Evolutionary conservation across 1,140 invertebrate species (phyloP).

Genomic region (Ceratina calcarata): DNA sequence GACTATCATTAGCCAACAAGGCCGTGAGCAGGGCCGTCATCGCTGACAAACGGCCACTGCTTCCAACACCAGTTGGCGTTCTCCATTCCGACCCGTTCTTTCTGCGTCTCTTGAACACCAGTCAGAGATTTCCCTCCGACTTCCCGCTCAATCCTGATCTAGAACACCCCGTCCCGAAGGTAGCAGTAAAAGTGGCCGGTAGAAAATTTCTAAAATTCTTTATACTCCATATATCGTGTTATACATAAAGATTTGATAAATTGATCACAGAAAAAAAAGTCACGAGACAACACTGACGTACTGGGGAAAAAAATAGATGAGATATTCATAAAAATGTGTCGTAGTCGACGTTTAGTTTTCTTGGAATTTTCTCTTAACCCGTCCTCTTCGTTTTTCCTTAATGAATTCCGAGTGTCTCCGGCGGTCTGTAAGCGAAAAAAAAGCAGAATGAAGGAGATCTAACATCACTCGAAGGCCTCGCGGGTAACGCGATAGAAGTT

Average conservation of each 20-base stretch:
- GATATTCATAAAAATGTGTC: background rate
- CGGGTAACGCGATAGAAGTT: background rate
- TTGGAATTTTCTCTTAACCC: background rate
- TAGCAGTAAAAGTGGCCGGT: too few species aligned
- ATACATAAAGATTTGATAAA: background rate
- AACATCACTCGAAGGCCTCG: background rate
- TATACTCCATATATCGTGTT: too few species aligned
- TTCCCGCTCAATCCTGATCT: background rate
- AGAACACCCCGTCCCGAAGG: too few species aligned
- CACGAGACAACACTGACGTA: background rate
- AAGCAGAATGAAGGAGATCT: background rate
- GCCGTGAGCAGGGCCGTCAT: conserved; percentile 73
- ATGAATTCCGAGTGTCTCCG: background rate
- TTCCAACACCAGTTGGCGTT: background rate
- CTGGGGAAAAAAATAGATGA: background rate
- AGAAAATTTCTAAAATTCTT: too few species aligned
- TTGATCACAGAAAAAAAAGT: too few species aligned
- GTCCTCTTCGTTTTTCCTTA: background rate
- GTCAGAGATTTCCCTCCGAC: background rate
- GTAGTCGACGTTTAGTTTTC: background rate
- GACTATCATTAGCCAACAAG: conserved; percentile 80
- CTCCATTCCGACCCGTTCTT: background rate
- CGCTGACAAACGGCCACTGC: conserved; percentile 4
- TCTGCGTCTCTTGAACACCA: background rate
- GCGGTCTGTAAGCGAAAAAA: background rate